phyloP scores from a whole-genome alignment of 2,797 vertebrate genomes.

The Numenius phaeopus region DNA sequence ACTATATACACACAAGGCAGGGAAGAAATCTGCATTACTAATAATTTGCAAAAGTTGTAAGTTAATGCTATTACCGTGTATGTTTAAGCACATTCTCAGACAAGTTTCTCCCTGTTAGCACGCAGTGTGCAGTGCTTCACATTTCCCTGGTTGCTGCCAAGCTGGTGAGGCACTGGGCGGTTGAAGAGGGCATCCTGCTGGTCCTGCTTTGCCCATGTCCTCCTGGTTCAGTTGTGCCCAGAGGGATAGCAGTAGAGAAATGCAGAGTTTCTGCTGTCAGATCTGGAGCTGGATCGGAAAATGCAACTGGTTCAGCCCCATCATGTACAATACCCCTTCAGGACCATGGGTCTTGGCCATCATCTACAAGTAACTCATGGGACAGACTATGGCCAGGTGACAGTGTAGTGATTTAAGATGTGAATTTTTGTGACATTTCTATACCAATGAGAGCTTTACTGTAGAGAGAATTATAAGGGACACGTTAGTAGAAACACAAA shows the following conservation, averaged over 20 bases:
- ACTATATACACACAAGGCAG: not conserved
- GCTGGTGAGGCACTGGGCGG: fast-evolving
- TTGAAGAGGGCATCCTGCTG: not conserved
- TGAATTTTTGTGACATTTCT: not conserved
- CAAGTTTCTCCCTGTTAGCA: not conserved
- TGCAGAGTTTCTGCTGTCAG: not conserved
- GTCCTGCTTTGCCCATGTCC: not conserved
- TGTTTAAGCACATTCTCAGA: not conserved
- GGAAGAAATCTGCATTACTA: not conserved
- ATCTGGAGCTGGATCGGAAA: not conserved
- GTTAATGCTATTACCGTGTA: fast-evolving
- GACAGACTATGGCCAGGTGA: not conserved
- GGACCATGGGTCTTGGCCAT: not conserved
- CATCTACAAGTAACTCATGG: not conserved
- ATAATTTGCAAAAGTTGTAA: not conserved
- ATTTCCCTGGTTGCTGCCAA: not conserved
- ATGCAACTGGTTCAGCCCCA: not conserved
- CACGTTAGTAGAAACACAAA: not conserved
- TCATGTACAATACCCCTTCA: fast-evolving
- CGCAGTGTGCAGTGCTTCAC: not conserved
- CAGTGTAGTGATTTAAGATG: not conserved
- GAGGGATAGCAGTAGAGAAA: fast-evolving
- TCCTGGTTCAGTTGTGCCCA: fast-evolving
- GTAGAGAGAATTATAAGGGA: not conserved
- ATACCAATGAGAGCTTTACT: not conserved